phyloP scores from a whole-genome alignment of 2,797 vertebrate genomes.

The Chelonia mydas region DNA sequence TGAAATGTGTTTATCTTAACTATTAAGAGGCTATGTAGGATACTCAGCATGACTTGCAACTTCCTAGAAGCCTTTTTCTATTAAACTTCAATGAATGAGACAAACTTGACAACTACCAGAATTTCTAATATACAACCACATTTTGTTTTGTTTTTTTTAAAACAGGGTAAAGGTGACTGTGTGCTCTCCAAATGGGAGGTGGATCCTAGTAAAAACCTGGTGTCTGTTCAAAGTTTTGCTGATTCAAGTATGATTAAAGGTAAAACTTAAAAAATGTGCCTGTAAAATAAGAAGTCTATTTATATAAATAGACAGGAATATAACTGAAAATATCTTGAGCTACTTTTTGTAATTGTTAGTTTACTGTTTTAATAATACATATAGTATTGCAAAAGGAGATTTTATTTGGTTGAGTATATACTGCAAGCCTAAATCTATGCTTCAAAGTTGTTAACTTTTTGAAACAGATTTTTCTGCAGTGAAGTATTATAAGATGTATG shows the following conservation, averaged over 20 bases:
- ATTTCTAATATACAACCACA: background rate
- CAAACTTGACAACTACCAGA: background rate
- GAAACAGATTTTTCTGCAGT: background rate
- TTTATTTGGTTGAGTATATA: background rate
- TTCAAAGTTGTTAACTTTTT: background rate
- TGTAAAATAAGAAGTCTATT: background rate
- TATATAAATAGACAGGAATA: background rate
- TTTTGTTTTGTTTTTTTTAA: conserved; percentile 24
- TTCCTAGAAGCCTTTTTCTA: background rate
- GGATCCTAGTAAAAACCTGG: conserved; percentile 76
- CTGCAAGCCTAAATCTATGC: background rate
- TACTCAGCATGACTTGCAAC: background rate
- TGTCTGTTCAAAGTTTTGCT: conserved; percentile 80
- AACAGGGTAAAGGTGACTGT: conserved; percentile 85
- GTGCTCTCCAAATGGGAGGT: conserved; percentile 89
- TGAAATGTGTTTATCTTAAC: background rate
- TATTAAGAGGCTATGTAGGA: background rate
- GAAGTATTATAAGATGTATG: background rate
- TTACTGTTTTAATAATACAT: background rate
- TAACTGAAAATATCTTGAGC: background rate
- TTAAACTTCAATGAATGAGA: background rate
- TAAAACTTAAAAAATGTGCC: conserved; percentile 51
- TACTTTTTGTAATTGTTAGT: background rate
- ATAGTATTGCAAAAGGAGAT: background rate
- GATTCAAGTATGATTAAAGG: conserved; percentile 88